Evolutionary conservation across 2,888 invertebrate genomes (phyloP).

Genomic region (Andrena flavipes): DNA sequence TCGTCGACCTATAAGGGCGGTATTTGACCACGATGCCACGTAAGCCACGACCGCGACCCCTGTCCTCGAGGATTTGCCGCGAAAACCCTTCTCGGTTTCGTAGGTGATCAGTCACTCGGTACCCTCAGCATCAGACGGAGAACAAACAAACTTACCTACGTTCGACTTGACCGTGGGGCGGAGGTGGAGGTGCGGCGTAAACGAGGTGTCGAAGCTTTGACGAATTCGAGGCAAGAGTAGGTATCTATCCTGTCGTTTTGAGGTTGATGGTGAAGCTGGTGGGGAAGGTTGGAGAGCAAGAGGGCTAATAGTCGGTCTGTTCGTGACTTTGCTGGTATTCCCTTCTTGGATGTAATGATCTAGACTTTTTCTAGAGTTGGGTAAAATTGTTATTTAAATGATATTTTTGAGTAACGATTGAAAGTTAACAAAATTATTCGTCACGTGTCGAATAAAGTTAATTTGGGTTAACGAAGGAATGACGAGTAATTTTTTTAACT

Average conservation of each 20-base stretch:
- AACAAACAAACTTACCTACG: slow-evolving; percentile 70
- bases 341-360: neutral
- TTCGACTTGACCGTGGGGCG: slow-evolving; percentile 64
- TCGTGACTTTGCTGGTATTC: neutral
- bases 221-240: slow-evolving; percentile 54
- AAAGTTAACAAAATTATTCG: no score
- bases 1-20: slow-evolving; percentile 51
- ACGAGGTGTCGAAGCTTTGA: slow-evolving; percentile 67
- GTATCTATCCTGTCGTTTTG: slow-evolving; percentile 18
- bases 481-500: no score
- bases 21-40: slow-evolving; percentile 56
- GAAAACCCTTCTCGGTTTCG: slow-evolving; percentile 72
- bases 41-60: slow-evolving; percentile 74
- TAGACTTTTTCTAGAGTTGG: neutral
- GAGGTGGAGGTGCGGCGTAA: slow-evolving; percentile 63
- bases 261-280: neutral
- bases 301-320: neutral
- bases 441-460: no score
- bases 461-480: no score
- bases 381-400: neutral
- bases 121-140: slow-evolving; percentile 59
- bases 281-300: neutral
- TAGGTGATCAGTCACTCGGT: slow-evolving; percentile 74
- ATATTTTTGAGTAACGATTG: no score
- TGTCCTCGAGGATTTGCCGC: slow-evolving; percentile 76